Percentiles rank a stretch among this genome's conserved stretches.
phyloP scores from a whole-genome alignment of 1,140 invertebrate species.

The Geopemphigus sp. region DNA sequence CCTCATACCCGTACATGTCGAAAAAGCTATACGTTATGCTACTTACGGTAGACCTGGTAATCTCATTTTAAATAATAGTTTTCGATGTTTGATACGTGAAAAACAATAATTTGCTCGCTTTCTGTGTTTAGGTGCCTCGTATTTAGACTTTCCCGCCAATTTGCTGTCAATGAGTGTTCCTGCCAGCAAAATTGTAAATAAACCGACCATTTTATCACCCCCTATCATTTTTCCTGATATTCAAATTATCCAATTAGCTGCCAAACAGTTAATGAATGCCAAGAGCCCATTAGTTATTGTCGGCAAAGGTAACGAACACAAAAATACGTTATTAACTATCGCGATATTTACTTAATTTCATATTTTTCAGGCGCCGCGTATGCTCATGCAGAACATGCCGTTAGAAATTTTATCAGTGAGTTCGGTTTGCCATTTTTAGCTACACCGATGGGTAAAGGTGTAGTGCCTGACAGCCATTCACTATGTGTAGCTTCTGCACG shows the following conservation, averaged over 20 bases:
- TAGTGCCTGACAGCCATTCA: conserved; percentile 76
- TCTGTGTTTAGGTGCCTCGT: conserved; percentile 65
- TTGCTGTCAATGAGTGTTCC: conserved; percentile 59
- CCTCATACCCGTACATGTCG: conserved; percentile 85
- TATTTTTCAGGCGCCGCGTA: conserved; percentile 70
- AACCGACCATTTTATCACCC: conserved; percentile 58
- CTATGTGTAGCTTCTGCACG: conserved; percentile 81
- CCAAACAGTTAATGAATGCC: conserved; percentile 67
- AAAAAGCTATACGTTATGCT: conserved; percentile 82
- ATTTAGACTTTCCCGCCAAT: conserved; percentile 88
- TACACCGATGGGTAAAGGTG: conserved; percentile 96
- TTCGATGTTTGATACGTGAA: not conserved
- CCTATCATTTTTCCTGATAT: conserved; percentile 70
- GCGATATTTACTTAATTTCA: not conserved
- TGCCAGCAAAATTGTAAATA: not conserved
- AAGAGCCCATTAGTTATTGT: conserved; percentile 83
- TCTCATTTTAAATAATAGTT: not conserved
- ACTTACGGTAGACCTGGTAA: conserved; percentile 81
- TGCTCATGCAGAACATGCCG: conserved; percentile 68
- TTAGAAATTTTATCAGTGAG: conserved; percentile 68
- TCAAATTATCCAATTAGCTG: conserved; percentile 66
- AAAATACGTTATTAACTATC: too few species aligned
- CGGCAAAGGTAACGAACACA: conserved; percentile 75
- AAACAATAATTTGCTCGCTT: not conserved
- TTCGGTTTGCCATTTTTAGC: conserved; percentile 84